Conservation (phyloP, 2,113 vertebrate genomes). For the Corythornis cristatus region DNA sequence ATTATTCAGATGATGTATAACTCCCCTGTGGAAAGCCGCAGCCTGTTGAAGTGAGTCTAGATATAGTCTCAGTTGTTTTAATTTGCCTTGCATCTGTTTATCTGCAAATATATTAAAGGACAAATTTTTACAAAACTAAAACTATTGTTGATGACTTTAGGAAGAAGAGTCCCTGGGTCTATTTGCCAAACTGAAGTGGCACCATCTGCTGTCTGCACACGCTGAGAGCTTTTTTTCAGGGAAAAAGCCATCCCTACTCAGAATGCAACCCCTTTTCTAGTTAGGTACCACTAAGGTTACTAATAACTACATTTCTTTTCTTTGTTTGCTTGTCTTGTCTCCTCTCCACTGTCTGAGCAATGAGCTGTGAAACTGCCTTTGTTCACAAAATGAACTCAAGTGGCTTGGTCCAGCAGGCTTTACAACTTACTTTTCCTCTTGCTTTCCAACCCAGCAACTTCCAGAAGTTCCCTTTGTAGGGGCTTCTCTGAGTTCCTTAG, state of each 20-base stretch:
- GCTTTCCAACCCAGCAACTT: background rate
- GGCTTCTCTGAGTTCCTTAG: background rate
- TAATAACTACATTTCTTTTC: background rate
- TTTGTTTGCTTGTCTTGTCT: background rate
- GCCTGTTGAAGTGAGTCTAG: background rate
- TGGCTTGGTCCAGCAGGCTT: background rate
- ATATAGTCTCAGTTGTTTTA: background rate
- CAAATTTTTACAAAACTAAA: background rate
- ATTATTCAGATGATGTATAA: background rate
- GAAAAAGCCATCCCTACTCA: background rate
- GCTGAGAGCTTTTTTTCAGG: background rate
- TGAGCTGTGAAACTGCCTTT: slow-evolving; percentile 19
- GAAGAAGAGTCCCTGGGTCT: background rate
- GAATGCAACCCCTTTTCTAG: background rate
- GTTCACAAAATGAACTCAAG: background rate
- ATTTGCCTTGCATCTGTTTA: slow-evolving; percentile 10
- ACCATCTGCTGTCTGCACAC: background rate
- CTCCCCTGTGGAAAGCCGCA: background rate
- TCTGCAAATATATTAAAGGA: background rate
- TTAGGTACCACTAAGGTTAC: background rate
- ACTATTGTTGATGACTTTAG: background rate
- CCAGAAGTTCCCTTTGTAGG: background rate
- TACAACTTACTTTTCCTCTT: background rate
- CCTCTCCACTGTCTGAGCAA: background rate
- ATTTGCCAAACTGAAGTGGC: background rate